Evolutionary conservation across 2,888 invertebrate genomes (phyloP).

Genomic region (Blera fallax): DNA sequence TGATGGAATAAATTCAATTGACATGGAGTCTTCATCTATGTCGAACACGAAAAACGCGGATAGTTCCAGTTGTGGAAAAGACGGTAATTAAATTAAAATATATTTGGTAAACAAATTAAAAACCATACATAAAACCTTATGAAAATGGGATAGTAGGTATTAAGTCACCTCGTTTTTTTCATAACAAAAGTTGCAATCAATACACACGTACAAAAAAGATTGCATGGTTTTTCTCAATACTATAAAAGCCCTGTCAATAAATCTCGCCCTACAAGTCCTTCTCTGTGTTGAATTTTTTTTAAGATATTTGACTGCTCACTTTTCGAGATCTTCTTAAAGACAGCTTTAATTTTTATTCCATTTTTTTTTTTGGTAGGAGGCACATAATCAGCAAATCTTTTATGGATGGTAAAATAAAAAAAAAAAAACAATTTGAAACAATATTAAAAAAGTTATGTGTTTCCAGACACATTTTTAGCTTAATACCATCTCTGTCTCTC

Average conservation of each 20-base stretch:
- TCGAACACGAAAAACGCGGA: conserved; percentile 85
- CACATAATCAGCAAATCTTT: too few species aligned
- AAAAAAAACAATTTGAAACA: too few species aligned
- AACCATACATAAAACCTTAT: background rate
- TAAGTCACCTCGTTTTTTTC: conserved; percentile 29
- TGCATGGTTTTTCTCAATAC: background rate
- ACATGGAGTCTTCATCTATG: conserved; percentile 87
- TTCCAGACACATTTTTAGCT: too few species aligned
- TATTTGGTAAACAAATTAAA: conserved; percentile 43
- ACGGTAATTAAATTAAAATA: conserved; percentile 73
- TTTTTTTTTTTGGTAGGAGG: too few species aligned
- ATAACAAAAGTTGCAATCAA: conserved; percentile 53
- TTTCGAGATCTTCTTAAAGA: background rate
- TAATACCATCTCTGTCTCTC: too few species aligned
- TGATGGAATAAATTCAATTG: conserved; percentile 90
- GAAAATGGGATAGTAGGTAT: background rate
- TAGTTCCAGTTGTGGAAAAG: conserved; percentile 80
- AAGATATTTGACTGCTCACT: background rate
- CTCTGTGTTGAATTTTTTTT: background rate
- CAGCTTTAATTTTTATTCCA: too few species aligned
- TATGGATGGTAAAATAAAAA: too few species aligned
- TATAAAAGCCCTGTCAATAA: background rate
- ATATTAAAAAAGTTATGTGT: too few species aligned
- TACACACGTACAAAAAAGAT: conserved; percentile 27
- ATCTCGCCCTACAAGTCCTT: background rate